Percentiles rank a stretch among this genome's conserved stretches.
Evolutionary conservation across 2,113 vertebrate genomes (phyloP).

Genomic region (Podilymbus podiceps): DNA sequence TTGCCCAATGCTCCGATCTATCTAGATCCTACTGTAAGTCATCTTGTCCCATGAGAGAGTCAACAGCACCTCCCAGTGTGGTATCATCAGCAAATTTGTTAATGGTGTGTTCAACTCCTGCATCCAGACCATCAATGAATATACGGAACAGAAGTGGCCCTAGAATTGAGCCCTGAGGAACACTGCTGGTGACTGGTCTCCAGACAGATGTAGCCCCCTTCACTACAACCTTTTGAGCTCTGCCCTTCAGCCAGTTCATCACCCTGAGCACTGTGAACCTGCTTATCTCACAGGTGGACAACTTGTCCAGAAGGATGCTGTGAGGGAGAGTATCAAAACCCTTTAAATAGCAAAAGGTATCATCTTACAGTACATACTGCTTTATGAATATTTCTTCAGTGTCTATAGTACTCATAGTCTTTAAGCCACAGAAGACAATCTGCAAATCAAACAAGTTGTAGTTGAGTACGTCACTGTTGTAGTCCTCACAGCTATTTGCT

Average conservation of each 20-base stretch:
- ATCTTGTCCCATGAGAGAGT: neutral
- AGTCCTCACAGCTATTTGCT: neutral
- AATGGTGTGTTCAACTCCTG: neutral
- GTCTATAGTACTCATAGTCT: neutral
- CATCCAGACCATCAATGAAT: neutral
- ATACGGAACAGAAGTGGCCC: neutral
- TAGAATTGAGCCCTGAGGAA: neutral
- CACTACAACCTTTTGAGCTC: neutral
- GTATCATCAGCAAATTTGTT: neutral
- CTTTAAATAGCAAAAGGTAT: neutral
- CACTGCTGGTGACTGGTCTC: neutral
- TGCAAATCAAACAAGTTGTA: neutral
- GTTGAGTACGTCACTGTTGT: neutral
- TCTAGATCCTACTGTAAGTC: neutral
- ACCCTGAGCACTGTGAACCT: fast-evolving
- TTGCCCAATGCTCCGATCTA: neutral
- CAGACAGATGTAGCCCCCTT: neutral
- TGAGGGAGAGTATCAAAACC: neutral
- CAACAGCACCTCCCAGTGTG: neutral
- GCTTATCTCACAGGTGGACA: neutral
- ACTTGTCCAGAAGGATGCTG: neutral
- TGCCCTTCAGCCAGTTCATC: neutral
- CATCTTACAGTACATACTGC: neutral
- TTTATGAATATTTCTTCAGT: neutral
- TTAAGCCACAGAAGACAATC: neutral